Base-by-base conservation (phyloP, 2,113 vertebrate genomes). In the Raja brachyura region DNA sequence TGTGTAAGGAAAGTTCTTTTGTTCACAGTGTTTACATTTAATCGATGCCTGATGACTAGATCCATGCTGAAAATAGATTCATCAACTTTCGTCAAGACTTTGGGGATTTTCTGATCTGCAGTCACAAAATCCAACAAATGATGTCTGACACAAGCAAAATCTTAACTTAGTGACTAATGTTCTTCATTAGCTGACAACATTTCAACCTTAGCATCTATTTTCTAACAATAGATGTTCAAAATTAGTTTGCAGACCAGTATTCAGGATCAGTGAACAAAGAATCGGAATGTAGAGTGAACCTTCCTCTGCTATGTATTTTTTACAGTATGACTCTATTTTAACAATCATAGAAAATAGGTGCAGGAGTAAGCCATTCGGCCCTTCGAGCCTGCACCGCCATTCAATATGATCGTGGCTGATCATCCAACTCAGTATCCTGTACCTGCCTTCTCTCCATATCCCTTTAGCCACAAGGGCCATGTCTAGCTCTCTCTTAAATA, bases 81-180 rank as follows among this genome's bases (percentile, higher is more conserved):
- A 28, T 83, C 79, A 81, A 20, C 78, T 48, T 77, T 79, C 9
- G 54, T 25, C 81, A 56, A 86, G 56, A 86, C 83, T 86, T 86
- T 31, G 59, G 83, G 59, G 13, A 86, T 86, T 86, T 86, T 86
- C 59, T 61, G 59, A 63, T 86, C 83, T 31, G 56, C 83, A 86
- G 56, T 63, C 83, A 86, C 11, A 63, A 63, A 85, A 61, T 63
- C 83, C 13, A 86, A 86, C 28, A 59, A 86, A 63, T 31, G 59
- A 86, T 86, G 83, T 86, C 83, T 86, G 83, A 86, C 59, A 86
- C 59, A 86, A 86, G 83, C 83, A 86, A 86, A 61, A 61, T 86
- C 11, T 61, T 61, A 86, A 11, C 83, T 28, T n/a, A 61, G 56
- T 6, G 28, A 59, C 28, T 86, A 16, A 86, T 63, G 61, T 16